phyloP scores from a whole-genome alignment of 2,113 vertebrate species.

The Pantherophis guttatus region DNA sequence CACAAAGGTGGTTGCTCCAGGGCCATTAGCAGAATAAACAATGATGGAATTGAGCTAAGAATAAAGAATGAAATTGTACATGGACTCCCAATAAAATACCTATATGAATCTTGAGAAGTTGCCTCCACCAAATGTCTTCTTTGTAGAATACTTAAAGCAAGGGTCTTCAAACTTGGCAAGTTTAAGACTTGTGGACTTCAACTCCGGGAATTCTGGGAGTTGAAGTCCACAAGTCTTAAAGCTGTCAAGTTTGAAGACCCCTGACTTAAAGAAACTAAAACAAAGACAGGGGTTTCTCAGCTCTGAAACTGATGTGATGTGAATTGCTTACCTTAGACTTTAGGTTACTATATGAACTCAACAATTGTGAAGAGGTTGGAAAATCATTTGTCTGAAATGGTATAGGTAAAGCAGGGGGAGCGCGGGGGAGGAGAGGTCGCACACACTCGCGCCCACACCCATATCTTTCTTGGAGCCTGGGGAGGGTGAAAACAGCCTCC shows the following conservation, averaged over 20 bases:
- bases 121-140: not conserved
- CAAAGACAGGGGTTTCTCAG: not conserved
- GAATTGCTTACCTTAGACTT: not conserved
- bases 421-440: too few species aligned
- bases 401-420: too few species aligned
- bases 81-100: not conserved
- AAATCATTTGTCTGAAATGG: not conserved
- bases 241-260: too few species aligned
- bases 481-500: too few species aligned
- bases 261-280: not conserved
- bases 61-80: not conserved
- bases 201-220: too few species aligned
- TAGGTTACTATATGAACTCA: not conserved
- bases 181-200: too few species aligned
- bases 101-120: not conserved
- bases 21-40: not conserved
- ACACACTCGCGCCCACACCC: too few species aligned
- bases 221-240: too few species aligned
- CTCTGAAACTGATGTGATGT: not conserved
- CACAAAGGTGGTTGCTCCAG: not conserved
- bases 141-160: not conserved
- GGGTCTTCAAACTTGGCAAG: too few species aligned
- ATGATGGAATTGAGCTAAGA: not conserved
- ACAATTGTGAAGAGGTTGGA: not conserved
- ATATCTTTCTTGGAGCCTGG: too few species aligned